Conservation (phyloP, 2,797 vertebrate species). For the Benthosema pterotum region DNA sequence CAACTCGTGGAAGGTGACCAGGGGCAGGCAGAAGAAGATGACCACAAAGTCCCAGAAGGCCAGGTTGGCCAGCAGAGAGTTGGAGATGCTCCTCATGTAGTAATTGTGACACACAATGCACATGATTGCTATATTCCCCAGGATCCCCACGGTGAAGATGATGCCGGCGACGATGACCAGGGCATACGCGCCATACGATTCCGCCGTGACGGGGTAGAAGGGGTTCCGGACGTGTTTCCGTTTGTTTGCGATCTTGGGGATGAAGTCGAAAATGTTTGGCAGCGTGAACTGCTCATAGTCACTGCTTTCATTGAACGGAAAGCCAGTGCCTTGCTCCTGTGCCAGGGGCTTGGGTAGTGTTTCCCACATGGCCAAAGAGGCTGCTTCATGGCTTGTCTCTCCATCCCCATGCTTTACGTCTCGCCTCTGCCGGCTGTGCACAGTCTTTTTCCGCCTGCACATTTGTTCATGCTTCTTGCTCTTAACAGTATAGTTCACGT, state of each 20-base stretch:
- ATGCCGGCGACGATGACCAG: constrained; percentile 85
- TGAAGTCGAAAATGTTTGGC: constrained; percentile 56
- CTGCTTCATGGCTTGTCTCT: background rate
- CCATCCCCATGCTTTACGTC: constrained; percentile 4
- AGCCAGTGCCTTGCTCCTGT: constrained; percentile 62
- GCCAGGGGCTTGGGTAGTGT: constrained; percentile 54
- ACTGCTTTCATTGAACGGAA: constrained; percentile 38
- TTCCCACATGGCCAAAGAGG: constrained; percentile 11
- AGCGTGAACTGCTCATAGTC: constrained; percentile 54
- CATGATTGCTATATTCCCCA: constrained; percentile 95
- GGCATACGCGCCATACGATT: constrained; percentile 89
- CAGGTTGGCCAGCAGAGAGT: constrained; percentile 94
- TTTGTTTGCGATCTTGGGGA: constrained; percentile 58
- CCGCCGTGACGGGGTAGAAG: constrained; percentile 89
- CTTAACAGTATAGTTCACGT: background rate
- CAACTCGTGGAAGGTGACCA: constrained; percentile 93
- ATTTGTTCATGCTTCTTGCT: no score
- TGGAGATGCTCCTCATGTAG: constrained; percentile 98
- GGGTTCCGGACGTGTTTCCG: constrained; percentile 85
- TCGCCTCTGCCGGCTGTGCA: constrained; percentile 30
- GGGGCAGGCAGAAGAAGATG: constrained; percentile 94
- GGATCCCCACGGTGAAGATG: constrained; percentile 89
- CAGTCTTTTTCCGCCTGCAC: background rate
- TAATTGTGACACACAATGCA: constrained; percentile 98
- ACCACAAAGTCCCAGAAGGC: constrained; percentile 96